Percentiles rank a stretch among this genome's conserved stretches.
phyloP scores from a whole-genome alignment of 2,797 vertebrate genomes.

The Clamator glandarius region DNA sequence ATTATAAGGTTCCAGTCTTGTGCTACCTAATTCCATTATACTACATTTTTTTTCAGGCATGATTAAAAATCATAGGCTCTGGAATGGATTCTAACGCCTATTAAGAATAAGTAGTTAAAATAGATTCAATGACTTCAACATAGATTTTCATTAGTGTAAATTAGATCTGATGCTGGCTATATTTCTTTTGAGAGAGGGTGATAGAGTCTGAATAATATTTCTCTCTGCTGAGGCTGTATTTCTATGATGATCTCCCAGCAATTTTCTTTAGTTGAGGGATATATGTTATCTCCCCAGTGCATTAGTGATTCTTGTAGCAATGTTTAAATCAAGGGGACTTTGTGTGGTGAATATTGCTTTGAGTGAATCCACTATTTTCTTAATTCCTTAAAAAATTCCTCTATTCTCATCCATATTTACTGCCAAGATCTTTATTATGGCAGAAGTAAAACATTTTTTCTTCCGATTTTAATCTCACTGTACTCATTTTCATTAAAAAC shows the following conservation, averaged over 20 bases:
- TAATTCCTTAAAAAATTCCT: background rate
- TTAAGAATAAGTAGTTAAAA: constrained; percentile 39
- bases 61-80: background rate
- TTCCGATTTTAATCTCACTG: background rate
- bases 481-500: background rate
- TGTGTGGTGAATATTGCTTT: background rate
- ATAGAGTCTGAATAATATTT: background rate
- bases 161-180: background rate
- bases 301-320: background rate
- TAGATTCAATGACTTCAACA: constrained; percentile 14
- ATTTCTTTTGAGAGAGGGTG: constrained; percentile 6
- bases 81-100: background rate
- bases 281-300: background rate
- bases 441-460: background rate
- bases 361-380: background rate
- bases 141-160: background rate
- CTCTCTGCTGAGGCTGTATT: background rate
- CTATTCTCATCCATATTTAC: background rate
- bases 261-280: constrained; percentile 28
- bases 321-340: background rate
- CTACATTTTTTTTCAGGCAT: background rate
- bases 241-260: background rate
- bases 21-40: background rate
- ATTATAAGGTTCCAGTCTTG: background rate
- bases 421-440: background rate